These are phyloP conservation scores for Lasioglossum lativentre DNA, from an alignment of 2,888 invertebrate species.

Conservation along the genomic window DNA sequence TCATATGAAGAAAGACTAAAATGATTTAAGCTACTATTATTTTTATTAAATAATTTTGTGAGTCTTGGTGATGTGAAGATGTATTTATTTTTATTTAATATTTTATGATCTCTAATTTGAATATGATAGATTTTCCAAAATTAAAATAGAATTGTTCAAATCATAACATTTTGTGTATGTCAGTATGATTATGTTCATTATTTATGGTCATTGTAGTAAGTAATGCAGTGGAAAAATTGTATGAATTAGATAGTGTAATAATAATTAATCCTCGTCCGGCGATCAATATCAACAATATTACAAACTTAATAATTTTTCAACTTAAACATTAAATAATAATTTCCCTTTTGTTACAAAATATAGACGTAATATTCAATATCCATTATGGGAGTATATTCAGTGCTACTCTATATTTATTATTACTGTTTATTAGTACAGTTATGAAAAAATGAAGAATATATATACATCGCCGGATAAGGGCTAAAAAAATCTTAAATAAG, in stretches of 20 bases:
- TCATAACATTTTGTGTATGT: conserved; percentile 30
- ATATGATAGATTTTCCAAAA: conserved; percentile 32
- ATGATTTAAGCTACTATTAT: conserved; percentile 24
- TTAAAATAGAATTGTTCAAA: not conserved
- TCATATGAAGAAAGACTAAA: conserved; percentile 82
- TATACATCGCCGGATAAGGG: conserved; percentile 5
- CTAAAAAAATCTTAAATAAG: conserved; percentile 53
- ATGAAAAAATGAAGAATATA: not conserved
- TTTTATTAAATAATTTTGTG: conserved; percentile 38
- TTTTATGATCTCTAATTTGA: conserved; percentile 33
- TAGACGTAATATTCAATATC: not conserved
- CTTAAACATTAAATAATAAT: not conserved
- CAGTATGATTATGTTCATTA: conserved; percentile 25
- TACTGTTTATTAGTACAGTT: not conserved
- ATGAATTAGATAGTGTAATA: conserved; percentile 34
- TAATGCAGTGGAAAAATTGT: conserved; percentile 28
- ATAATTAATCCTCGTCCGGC: conserved; percentile 26
- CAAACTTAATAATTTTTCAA: not conserved
- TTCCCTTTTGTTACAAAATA: conserved; percentile 3
- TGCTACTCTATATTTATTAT: not conserved
- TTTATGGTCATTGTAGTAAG: conserved; percentile 29
- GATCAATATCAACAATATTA: not conserved
- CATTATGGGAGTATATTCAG: not conserved
- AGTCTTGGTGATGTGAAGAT: conserved; percentile 41
- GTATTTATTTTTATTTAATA: conserved; percentile 47